phyloP scores from a whole-genome alignment of 35 echinoderm and acorn worm species.

The Lytechinus pictus region DNA sequence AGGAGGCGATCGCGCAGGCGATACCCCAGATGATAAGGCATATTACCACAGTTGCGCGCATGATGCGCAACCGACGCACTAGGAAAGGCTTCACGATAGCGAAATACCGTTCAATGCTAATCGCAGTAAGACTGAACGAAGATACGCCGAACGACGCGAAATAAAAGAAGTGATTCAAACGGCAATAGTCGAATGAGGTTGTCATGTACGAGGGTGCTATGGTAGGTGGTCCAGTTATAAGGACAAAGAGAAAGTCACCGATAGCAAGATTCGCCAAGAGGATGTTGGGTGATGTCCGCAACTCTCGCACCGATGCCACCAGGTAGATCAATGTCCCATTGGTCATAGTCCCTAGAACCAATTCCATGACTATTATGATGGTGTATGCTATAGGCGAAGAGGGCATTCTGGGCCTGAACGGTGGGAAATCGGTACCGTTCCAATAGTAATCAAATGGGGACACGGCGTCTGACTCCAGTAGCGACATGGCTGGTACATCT shows the following conservation, averaged over 20 bases:
- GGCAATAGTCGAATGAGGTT: slow-evolving; percentile 39
- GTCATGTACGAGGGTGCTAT: slow-evolving; percentile 46
- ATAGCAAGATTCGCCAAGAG: slow-evolving; percentile 45
- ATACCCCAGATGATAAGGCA: slow-evolving; percentile 32
- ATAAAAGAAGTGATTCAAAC: slow-evolving; percentile 43
- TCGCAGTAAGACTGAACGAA: slow-evolving; percentile 18
- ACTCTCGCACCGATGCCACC: slow-evolving; percentile 39
- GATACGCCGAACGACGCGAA: slow-evolving; percentile 35
- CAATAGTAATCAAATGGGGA: neutral
- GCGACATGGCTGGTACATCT: neutral
- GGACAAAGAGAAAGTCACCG: slow-evolving; percentile 31
- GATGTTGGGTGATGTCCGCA: slow-evolving; percentile 42
- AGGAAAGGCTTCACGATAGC: slow-evolving; percentile 46
- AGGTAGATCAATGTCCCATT: slow-evolving; percentile 36
- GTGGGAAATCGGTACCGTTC: neutral
- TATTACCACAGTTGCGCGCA: slow-evolving; percentile 37
- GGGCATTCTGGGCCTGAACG: slow-evolving; percentile 1
- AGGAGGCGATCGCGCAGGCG: neutral
- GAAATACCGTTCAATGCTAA: slow-evolving; percentile 44
- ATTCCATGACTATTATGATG: slow-evolving; percentile 39
- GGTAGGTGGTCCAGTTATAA: slow-evolving; percentile 29
- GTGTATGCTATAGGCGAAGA: slow-evolving; percentile 13
- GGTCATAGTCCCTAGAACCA: slow-evolving; percentile 28
- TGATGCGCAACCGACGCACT: slow-evolving; percentile 32
- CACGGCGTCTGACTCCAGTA: neutral